Conservation (phyloP, 1,140 invertebrate genomes). For the Epicauta chinensis region DNA sequence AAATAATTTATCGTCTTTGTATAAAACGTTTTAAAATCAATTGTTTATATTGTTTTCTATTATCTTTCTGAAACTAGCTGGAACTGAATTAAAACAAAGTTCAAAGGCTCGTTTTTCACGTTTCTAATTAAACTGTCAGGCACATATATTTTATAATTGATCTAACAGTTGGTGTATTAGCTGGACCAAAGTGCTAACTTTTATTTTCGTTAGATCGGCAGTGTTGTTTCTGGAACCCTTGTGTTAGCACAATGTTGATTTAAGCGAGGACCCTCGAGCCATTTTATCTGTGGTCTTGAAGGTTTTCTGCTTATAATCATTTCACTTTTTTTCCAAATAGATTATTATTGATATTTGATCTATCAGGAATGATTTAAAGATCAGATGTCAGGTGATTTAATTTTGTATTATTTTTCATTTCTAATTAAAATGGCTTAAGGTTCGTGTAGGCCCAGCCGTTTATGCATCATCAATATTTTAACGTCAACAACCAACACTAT, state of each 20-base stretch:
- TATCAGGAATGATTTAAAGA: too few species aligned
- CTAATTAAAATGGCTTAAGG: too few species aligned
- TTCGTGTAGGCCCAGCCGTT: not conserved
- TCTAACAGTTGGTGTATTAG: constrained; percentile 16
- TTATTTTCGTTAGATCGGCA: constrained; percentile 20
- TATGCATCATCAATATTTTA: not conserved
- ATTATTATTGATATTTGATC: too few species aligned
- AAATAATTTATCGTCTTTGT: too few species aligned
- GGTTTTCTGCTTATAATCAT: constrained; percentile 10
- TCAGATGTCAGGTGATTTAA: too few species aligned
- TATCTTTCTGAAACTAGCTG: not conserved
- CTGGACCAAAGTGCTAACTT: constrained; percentile 16
- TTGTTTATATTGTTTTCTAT: too few species aligned
- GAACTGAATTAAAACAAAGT: constrained; percentile 30
- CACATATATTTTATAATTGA: constrained; percentile 31
- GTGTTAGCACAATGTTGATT: constrained; percentile 19
- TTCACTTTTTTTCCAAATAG: too few species aligned
- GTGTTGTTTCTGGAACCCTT: constrained; percentile 23
- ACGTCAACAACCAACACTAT: not conserved
- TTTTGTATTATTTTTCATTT: too few species aligned
- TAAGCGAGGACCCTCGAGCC: constrained; percentile 7
- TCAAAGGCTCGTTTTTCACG: constrained; percentile 31
- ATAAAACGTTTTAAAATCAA: too few species aligned
- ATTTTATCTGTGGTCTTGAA: constrained; percentile 1
- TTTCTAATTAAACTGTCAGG: constrained; percentile 33